phyloP scores from a whole-genome alignment of 2,797 vertebrate genomes.

The Poecilia wingei region DNA sequence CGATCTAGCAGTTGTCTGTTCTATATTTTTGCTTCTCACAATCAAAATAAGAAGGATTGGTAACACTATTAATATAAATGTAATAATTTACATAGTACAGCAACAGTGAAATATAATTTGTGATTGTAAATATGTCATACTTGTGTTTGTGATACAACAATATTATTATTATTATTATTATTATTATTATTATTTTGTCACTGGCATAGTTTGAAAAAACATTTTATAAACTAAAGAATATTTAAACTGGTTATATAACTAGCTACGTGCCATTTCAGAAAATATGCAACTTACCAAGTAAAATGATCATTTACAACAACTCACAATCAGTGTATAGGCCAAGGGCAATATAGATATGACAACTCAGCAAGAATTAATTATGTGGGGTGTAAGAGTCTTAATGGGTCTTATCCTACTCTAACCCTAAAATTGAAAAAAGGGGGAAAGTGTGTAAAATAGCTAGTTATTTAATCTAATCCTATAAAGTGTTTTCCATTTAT shows the following conservation, averaged over 20 bases:
- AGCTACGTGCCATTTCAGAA: background rate
- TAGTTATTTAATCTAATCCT: background rate
- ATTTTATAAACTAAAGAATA: too few species aligned
- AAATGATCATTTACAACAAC: background rate
- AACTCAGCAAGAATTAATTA: background rate
- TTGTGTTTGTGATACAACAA: too few species aligned
- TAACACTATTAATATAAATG: background rate
- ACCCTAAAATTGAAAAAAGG: background rate
- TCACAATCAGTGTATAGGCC: background rate
- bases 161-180: too few species aligned
- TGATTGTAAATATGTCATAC: background rate
- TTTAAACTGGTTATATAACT: too few species aligned
- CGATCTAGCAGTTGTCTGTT: background rate
- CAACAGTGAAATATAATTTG: background rate
- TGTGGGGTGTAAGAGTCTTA: background rate
- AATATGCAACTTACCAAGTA: background rate
- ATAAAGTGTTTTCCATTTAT: background rate
- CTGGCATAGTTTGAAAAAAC: too few species aligned
- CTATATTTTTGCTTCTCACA: background rate
- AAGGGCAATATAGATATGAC: background rate
- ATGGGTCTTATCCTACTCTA: background rate
- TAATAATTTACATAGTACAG: background rate
- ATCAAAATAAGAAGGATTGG: background rate
- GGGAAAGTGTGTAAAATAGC: background rate
- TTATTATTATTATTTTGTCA: too few species aligned